Evolutionary conservation across 2,888 invertebrate genomes (phyloP).

Genomic region (Caenorhabditis becei): DNA sequence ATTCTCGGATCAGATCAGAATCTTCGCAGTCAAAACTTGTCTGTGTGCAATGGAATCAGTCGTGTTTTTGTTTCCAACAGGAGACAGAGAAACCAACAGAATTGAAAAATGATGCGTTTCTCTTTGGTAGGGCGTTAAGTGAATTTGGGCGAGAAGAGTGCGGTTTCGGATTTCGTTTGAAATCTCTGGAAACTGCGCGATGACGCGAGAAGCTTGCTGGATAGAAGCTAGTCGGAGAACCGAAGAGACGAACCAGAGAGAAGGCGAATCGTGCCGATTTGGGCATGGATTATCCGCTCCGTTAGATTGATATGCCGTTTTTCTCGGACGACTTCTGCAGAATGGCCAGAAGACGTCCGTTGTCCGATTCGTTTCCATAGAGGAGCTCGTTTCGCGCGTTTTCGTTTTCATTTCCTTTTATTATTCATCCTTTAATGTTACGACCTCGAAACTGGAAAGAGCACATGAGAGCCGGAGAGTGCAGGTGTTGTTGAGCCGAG

Average conservation of each 20-base stretch:
- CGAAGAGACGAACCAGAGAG: background rate
- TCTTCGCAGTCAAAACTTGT: background rate
- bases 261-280: background rate
- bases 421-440: slow-evolving; percentile 23
- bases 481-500: slow-evolving; percentile 12
- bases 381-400: slow-evolving; percentile 25
- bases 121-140: slow-evolving; percentile 52
- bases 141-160: slow-evolving; percentile 41
- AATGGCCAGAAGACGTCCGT: background rate
- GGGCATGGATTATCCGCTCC: slow-evolving; percentile 32
- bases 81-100: slow-evolving; percentile 15
- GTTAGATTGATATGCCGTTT: slow-evolving; percentile 27
- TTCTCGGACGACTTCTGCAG: background rate
- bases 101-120: slow-evolving; percentile 52
- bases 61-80: background rate
- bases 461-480: slow-evolving; percentile 6
- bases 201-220: background rate
- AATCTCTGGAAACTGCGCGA: slow-evolving; percentile 30
- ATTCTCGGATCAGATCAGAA: background rate
- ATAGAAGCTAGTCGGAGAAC: background rate
- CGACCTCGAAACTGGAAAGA: slow-evolving; percentile 1
- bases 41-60: background rate
- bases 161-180: slow-evolving; percentile 49
- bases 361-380: slow-evolving; percentile 44
- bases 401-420: slow-evolving; percentile 24